A percentile compares a stretch with the other conserved stretches of the same genome.
Evolutionary conservation across 2,113 vertebrate genomes (phyloP).

Genomic region (Odocoileus virginianus): DNA sequence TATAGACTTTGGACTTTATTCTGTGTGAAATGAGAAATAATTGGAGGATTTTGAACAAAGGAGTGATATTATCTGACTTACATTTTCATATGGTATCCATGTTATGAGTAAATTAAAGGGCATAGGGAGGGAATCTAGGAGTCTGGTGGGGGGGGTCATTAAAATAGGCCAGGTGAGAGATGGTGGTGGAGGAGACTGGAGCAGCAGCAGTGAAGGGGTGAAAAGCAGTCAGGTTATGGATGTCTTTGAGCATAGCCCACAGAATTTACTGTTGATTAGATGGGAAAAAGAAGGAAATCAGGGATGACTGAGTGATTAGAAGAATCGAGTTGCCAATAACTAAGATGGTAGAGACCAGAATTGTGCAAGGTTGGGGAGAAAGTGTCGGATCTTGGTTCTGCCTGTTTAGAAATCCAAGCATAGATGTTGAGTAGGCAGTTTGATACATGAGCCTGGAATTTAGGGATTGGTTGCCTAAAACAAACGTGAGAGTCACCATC

Average conservation of each 20-base stretch:
- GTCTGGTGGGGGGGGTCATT: neutral
- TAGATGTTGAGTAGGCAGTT: neutral
- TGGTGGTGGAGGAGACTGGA: neutral
- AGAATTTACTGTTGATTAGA: neutral
- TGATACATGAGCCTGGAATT: neutral
- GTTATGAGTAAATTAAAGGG: neutral
- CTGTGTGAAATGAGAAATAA: neutral
- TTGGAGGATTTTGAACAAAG: neutral
- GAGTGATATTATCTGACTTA: neutral
- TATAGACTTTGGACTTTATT: slow-evolving; percentile 14
- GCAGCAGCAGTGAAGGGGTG: neutral
- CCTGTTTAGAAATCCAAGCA: neutral
- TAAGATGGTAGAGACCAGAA: neutral
- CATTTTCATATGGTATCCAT: neutral
- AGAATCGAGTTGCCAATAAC: neutral
- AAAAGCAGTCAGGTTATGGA: neutral
- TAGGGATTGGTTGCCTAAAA: neutral
- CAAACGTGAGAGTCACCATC: neutral
- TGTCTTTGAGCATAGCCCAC: neutral
- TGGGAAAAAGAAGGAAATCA: neutral
- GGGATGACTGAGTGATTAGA: neutral
- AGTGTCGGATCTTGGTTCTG: neutral
- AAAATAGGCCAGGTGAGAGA: neutral
- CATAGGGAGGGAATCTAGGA: neutral
- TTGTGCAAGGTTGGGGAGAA: neutral